Evolutionary conservation across 1,140 invertebrate genomes (phyloP).

Genomic region (Pseudomyrmex pallidus): DNA sequence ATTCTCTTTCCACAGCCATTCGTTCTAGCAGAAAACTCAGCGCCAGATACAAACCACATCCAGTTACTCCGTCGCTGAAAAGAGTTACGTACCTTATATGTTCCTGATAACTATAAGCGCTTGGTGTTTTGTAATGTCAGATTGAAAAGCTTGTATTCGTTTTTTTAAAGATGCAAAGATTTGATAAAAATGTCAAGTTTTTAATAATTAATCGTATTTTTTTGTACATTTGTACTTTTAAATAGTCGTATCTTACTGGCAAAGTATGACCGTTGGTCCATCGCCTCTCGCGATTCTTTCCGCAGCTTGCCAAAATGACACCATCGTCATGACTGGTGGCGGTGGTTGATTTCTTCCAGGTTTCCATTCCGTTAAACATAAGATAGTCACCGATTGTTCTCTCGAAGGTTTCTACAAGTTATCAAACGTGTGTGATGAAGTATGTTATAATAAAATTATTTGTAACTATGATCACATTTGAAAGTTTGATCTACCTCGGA

Average conservation of each 20-base stretch:
- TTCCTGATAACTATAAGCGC: neutral
- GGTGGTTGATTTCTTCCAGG: constrained; percentile 61
- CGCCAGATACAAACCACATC: constrained; percentile 73
- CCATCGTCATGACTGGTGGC: constrained; percentile 60
- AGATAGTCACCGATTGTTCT: constrained; percentile 67
- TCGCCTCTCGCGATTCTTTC: constrained; percentile 68
- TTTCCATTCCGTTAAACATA: constrained; percentile 70
- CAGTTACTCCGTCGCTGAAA: constrained; percentile 70
- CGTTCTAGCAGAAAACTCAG: constrained; percentile 70
- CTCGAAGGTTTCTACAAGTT: constrained; percentile 57
- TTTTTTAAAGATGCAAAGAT: neutral
- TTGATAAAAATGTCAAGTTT: neutral
- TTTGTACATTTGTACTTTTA: neutral
- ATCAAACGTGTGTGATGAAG: neutral
- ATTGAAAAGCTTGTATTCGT: neutral
- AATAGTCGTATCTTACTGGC: constrained; percentile 70
- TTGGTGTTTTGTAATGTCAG: neutral
- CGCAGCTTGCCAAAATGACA: constrained; percentile 71
- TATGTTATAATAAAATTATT: too few species aligned
- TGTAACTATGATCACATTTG: neutral
- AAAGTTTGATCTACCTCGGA: constrained; percentile 58
- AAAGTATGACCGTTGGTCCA: constrained; percentile 66
- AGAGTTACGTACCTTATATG: neutral
- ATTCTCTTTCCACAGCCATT: constrained; percentile 73
- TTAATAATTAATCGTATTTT: neutral